Evolutionary conservation across 2,797 vertebrate species (phyloP).

Genomic region (Cryptoblepharus egeriae): DNA sequence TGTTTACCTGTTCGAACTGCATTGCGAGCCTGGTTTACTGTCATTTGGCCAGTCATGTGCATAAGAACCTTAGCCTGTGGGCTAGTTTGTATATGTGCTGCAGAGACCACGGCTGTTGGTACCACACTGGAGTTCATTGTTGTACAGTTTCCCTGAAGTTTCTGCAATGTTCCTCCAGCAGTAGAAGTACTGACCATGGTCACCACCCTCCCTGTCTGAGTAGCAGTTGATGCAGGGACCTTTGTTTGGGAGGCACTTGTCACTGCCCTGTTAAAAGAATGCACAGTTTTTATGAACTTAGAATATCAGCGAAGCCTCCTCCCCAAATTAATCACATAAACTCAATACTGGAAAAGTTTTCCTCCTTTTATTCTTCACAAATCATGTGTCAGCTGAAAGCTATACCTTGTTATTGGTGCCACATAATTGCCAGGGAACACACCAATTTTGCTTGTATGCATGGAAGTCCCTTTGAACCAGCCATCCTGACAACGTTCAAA

Average conservation of each 20-base stretch:
- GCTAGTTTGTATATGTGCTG: constrained; percentile 88
- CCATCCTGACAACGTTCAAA: constrained; percentile 98
- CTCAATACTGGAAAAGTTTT: constrained; percentile 29
- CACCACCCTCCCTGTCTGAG: constrained; percentile 85
- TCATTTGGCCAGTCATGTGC: constrained; percentile 95
- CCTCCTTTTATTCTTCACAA: constrained; percentile 35
- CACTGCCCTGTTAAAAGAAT: constrained; percentile 79
- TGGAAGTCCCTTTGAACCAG: constrained; percentile 99
- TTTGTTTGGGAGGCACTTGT: constrained; percentile 89
- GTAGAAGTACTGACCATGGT: constrained; percentile 87
- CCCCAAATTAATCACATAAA: constrained; percentile 46
- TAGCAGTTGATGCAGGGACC: constrained; percentile 84
- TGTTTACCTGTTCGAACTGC: constrained; percentile 91
- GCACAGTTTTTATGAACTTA: constrained; percentile 24
- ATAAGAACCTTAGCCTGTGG: constrained; percentile 92
- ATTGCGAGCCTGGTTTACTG: constrained; percentile 95
- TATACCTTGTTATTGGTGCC: constrained; percentile 94
- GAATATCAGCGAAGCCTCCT: constrained; percentile 13
- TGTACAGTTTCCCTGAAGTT: constrained; percentile 81
- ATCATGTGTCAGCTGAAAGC: constrained; percentile 37
- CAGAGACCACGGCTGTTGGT: constrained; percentile 82
- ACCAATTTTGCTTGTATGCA: constrained; percentile 98
- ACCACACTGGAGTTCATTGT: constrained; percentile 78
- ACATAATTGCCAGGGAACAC: constrained; percentile 99
- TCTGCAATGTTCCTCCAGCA: constrained; percentile 76